Evolutionary conservation across 1,140 invertebrate species (phyloP), one percentile per base, ranked within the genome.

Genomic region (Apis florea): DNA sequence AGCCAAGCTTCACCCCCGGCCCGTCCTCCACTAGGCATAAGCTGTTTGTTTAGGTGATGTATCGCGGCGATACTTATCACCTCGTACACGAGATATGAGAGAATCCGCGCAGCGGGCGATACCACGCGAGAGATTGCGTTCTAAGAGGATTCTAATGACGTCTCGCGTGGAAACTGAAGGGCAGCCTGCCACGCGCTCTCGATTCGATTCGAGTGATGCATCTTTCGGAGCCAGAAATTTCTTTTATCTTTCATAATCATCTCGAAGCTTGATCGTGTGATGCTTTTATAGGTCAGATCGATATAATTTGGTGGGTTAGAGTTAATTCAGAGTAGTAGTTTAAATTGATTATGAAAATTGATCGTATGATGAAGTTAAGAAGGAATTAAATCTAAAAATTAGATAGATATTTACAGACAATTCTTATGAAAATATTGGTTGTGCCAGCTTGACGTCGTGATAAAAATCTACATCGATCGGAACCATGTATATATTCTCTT

Each of bases 31-130:
- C 80, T 87, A 85, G 87, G 80, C 84, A 87, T 87, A 88, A 91
- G 90, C 88, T 91, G 91, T 92, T 92, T 92, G 89, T 91, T 92
- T 90, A 90, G 84, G 89, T 92, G 91, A 92, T 92, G 89, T 90
- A 92, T 91, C 87, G 88, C 85, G 81, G 83, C 85, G 91, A 92
- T 92, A 90, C 89, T 91, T 90, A 92, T 92, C 91, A 91, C 89
- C 90, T 90, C 89, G 86, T 91, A 89, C 88, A 88, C 86, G 84
- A 73, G 70, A 86, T 89, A 91, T 86, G 88, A 89, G 88, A 72
- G 84, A 91, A 90, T 86, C 75, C 85, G 87, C 87, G 89, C 88
- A 90, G 87, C 88, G 79, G 82, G 88, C 88, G 89, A 85, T 76
- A 82, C 85, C 70, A 68, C 80, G 84, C 89, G 87, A 90, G 87